These are phyloP conservation scores for Pteropus alecto DNA, from an alignment of 2,113 vertebrate species.

Conservation along the genomic window DNA sequence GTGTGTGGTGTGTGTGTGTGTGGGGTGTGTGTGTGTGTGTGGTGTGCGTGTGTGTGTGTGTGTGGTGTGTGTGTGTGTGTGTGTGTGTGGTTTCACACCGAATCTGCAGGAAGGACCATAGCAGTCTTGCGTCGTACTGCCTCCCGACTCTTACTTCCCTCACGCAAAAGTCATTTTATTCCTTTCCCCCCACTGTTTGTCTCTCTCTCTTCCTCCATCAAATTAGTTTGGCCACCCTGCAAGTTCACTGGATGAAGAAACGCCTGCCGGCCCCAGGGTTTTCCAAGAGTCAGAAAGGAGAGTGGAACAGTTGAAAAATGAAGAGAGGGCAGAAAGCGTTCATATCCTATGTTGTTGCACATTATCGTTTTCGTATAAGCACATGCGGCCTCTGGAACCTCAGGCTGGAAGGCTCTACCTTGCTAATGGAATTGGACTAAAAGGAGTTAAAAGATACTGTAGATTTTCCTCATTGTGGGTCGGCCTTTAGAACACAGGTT, in stretches of 20 bases:
- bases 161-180: neutral
- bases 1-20: neutral
- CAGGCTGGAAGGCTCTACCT: neutral
- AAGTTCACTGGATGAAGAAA: neutral
- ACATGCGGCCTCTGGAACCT: neutral
- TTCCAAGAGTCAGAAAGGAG: neutral
- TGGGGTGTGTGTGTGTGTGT: neutral
- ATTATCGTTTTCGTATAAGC: neutral
- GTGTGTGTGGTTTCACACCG: neutral
- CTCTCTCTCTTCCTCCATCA: neutral
- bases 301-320: neutral
- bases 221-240: neutral
- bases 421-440: neutral
- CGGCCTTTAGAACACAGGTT: neutral
- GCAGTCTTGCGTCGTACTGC: neutral
- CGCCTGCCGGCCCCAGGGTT: neutral
- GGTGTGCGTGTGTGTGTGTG: neutral
- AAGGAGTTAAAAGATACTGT: neutral
- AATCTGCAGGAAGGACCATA: neutral
- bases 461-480: neutral
- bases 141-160: neutral
- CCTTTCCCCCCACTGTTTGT: neutral
- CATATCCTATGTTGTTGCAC: neutral
- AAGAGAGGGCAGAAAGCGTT: neutral
- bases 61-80: too few relatives aligned